A percentile compares a stretch with the other conserved stretches of the same genome.
phyloP scores from a whole-genome alignment of 2,888 invertebrate genomes.

The Andrena chrysosceles region DNA sequence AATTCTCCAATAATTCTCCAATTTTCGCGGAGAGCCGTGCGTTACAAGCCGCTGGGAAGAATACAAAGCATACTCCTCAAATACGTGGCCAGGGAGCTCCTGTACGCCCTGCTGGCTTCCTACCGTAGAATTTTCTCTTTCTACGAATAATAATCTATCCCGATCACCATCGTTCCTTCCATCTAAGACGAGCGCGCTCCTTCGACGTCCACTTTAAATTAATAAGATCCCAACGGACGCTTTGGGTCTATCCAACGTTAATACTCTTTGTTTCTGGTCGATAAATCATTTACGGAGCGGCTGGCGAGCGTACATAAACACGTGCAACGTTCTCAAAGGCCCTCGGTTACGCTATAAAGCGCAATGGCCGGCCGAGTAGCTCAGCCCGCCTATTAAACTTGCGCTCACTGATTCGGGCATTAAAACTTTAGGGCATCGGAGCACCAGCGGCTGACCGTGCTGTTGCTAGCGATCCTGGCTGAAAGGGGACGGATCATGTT shows the following conservation, averaged over 20 bases:
- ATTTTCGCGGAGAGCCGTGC: not conserved
- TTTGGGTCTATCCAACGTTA: not conserved
- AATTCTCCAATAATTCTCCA: constrained; percentile 34
- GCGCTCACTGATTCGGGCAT: constrained; percentile 71
- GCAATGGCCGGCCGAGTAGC: constrained; percentile 61
- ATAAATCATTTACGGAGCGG: constrained; percentile 61
- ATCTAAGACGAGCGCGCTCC: too few relatives aligned
- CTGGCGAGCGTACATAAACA: constrained; percentile 53
- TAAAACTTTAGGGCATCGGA: constrained; percentile 72
- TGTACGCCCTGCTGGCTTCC: not conserved
- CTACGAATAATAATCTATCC: constrained; percentile 7
- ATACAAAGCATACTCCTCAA: constrained; percentile 4
- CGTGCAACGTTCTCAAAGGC: constrained; percentile 64
- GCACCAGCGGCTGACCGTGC: constrained; percentile 17
- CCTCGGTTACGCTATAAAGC: constrained; percentile 55
- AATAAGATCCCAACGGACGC: not conserved
- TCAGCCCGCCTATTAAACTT: constrained; percentile 68
- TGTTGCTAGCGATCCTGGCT: constrained; percentile 33
- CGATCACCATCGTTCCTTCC: not conserved
- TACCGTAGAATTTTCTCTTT: too few relatives aligned
- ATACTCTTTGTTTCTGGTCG: constrained; percentile 58
- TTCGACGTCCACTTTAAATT: not conserved
- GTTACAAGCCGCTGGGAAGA: not conserved
- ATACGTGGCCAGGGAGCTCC: not conserved
- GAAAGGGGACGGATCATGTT: constrained; percentile 49